Evolutionary conservation across 2,888 invertebrate genomes (phyloP).

Genomic region (Arge pagana): DNA sequence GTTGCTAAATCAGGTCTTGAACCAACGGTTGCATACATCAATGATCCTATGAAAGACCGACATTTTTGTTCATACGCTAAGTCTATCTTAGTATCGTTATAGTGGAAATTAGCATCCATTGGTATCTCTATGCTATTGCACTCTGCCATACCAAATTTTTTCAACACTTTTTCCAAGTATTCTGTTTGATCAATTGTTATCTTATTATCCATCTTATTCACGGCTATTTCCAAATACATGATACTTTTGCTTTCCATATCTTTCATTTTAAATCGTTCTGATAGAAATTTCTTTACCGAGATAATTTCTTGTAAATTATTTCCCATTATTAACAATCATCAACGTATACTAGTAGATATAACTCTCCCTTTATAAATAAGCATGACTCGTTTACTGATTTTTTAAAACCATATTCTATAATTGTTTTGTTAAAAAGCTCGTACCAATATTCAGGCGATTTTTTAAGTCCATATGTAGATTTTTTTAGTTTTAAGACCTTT

Average conservation of each 20-base stretch:
- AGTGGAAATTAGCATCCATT: conserved; percentile 20
- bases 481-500: conserved; percentile 33
- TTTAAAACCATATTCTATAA: conserved; percentile 20
- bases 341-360: conserved; percentile 21
- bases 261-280: conserved; percentile 23
- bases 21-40: conserved; percentile 3
- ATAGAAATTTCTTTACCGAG: conserved; percentile 9
- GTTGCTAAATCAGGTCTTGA: conserved; percentile 51
- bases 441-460: conserved; percentile 27
- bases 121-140: conserved; percentile 11
- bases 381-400: conserved; percentile 19
- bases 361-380: conserved; percentile 1
- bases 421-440: conserved; percentile 18
- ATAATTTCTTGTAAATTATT: conserved; percentile 8
- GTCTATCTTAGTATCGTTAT: conserved; percentile 4
- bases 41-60: conserved; percentile 9
- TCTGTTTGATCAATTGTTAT: conserved; percentile 9
- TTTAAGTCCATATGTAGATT: conserved; percentile 34
- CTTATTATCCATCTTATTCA: conserved; percentile 5
- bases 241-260: conserved; percentile 22
- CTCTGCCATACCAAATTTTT: conserved; percentile 10
- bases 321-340: conserved; percentile 22
- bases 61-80: conserved; percentile 2
- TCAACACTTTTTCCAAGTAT: conserved; percentile 14
- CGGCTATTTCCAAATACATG: conserved; percentile 22